phyloP scores from a whole-genome alignment of 2,797 vertebrate species.

The Dicrostonyx torquatus region DNA sequence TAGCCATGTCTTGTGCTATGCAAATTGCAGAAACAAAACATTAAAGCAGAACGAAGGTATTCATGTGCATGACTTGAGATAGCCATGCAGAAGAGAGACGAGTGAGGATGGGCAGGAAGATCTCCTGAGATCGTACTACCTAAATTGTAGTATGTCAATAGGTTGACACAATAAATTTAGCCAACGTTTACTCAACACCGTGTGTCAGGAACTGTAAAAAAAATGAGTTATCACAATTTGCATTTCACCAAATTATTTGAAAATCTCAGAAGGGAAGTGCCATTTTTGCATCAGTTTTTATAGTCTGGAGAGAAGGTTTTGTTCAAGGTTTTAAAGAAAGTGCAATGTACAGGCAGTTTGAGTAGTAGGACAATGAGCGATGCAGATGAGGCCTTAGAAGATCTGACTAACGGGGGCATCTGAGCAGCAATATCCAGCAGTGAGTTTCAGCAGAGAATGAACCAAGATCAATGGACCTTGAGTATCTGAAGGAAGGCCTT shows the following conservation, averaged over 20 bases:
- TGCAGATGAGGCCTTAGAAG: not conserved
- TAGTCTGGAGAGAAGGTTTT: not conserved
- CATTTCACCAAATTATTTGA: conserved; percentile 26
- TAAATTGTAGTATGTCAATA: not conserved
- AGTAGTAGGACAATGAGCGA: not conserved
- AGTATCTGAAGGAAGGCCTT: not conserved
- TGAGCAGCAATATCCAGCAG: not conserved
- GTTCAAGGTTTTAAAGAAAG: not conserved
- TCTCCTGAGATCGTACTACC: not conserved
- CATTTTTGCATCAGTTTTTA: not conserved
- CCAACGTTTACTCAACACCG: not conserved
- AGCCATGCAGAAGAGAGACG: not conserved
- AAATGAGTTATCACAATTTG: not conserved
- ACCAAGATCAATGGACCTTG: not conserved
- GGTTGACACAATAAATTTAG: not conserved
- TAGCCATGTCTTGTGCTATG: not conserved
- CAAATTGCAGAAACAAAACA: conserved; percentile 49
- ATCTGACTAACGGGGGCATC: not conserved
- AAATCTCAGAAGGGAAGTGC: not conserved
- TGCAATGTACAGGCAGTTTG: not conserved
- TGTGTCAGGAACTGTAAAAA: not conserved
- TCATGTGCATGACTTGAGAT: not conserved
- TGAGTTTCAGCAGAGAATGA: not conserved
- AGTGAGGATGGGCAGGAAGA: not conserved
- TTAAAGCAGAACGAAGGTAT: not conserved